A percentile compares a stretch with the other conserved stretches of the same genome.
Conservation (phyloP, 2,888 invertebrate species). For the Cepaea hortensis region DNA sequence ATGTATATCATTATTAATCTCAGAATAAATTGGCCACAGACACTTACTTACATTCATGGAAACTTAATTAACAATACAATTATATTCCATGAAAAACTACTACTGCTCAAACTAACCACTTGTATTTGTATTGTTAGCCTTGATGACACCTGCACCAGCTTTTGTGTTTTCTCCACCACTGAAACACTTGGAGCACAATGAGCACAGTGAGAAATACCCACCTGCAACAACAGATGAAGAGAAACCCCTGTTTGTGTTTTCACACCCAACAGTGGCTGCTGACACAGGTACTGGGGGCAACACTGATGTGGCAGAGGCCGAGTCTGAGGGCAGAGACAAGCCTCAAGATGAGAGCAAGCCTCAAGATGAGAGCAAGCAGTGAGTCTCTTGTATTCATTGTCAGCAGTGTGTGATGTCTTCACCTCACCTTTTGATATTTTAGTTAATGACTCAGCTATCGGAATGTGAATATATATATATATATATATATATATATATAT, state of each 20-base stretch:
- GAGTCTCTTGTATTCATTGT: background rate
- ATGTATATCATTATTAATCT: too few relatives aligned
- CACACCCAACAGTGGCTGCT: constrained; percentile 34
- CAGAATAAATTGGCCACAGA: too few relatives aligned
- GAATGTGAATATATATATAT: too few relatives aligned
- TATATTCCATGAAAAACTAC: too few relatives aligned
- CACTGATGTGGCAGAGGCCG: background rate
- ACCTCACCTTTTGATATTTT: too few relatives aligned
- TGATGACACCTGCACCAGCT: background rate
- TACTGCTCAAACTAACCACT: too few relatives aligned
- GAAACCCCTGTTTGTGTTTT: constrained; percentile 34
- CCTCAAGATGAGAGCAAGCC: background rate
- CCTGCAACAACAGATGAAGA: background rate
- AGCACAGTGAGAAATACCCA: background rate
- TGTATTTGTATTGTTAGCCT: background rate
- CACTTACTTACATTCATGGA: too few relatives aligned
- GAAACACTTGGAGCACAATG: background rate
- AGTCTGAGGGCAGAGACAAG: background rate
- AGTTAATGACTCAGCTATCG: too few relatives aligned
- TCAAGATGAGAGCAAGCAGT: constrained; percentile 1
- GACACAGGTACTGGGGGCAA: background rate
- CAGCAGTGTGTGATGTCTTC: too few relatives aligned
- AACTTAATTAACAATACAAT: too few relatives aligned
- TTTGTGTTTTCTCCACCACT: constrained; percentile 37
- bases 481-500: too few relatives aligned